Evolutionary conservation across 2,888 invertebrate species (phyloP).

Genomic region (Elmis aenea): DNA sequence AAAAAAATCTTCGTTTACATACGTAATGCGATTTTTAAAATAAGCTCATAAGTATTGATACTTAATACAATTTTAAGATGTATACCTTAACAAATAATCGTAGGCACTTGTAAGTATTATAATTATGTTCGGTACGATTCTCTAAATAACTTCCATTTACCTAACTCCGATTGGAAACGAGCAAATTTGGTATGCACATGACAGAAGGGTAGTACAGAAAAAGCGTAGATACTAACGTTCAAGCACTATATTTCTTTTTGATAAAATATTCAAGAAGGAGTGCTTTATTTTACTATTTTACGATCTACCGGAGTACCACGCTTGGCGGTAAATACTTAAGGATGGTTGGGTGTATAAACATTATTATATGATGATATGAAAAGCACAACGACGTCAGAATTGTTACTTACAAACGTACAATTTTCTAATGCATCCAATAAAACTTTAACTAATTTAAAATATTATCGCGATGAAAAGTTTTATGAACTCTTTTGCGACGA

Average conservation of each 20-base stretch:
- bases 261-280: constrained; percentile 37
- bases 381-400: no score
- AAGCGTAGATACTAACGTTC: constrained; percentile 23
- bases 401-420: no score
- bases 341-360: constrained; percentile 30
- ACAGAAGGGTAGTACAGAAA: constrained; percentile 23
- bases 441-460: no score
- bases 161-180: constrained; percentile 13
- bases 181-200: constrained; percentile 26
- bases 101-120: neutral
- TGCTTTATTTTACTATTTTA: constrained; percentile 38
- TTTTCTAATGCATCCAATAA: no score
- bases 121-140: neutral
- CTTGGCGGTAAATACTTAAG: constrained; percentile 35
- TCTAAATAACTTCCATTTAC: constrained; percentile 7
- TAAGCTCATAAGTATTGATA: no score
- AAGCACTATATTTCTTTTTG: constrained; percentile 34
- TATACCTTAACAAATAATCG: neutral
- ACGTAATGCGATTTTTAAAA: no score
- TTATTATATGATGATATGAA: constrained; percentile 34
- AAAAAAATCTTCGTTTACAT: no score
- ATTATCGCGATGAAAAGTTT: no score
- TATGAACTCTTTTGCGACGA: no score
- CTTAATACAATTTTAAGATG: neutral
- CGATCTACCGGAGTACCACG: constrained; percentile 31